phyloP scores from a whole-genome alignment of 2,797 vertebrate species.

The Macroramphosus scolopax region DNA sequence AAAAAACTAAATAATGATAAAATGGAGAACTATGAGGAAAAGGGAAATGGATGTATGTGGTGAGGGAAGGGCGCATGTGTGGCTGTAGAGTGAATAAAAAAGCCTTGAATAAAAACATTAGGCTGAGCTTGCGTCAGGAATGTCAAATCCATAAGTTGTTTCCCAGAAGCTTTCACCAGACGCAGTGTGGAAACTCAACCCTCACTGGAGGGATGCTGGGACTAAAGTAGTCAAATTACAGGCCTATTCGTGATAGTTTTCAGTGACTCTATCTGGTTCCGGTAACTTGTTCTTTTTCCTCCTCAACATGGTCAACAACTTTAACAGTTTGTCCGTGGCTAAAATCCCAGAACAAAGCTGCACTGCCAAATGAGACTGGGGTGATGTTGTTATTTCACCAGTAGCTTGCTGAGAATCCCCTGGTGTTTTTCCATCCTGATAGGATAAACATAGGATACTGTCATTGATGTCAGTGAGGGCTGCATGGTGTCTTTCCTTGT shows the following conservation, averaged over 20 bases:
- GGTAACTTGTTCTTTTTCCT: slow-evolving; percentile 45
- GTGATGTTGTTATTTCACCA: slow-evolving; percentile 62
- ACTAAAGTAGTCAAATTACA: slow-evolving; percentile 66
- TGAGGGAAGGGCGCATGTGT: slow-evolving; percentile 17
- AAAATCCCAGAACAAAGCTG: slow-evolving; percentile 44
- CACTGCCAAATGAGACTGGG: slow-evolving; percentile 48
- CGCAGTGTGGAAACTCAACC: slow-evolving; percentile 70
- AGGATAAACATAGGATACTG: slow-evolving; percentile 68
- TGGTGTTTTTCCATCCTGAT: slow-evolving; percentile 53
- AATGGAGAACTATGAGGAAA: no score
- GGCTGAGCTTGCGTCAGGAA: slow-evolving; percentile 55
- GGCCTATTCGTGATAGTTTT: slow-evolving; percentile 53
- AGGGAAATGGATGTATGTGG: slow-evolving; percentile 18
- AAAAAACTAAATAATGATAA: no score
- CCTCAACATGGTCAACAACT: slow-evolving; percentile 25
- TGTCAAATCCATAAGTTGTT: slow-evolving; percentile 57
- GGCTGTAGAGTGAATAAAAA: slow-evolving; percentile 20
- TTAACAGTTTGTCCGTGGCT: slow-evolving; percentile 47
- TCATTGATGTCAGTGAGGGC: slow-evolving; percentile 62
- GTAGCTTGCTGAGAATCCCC: slow-evolving; percentile 31
- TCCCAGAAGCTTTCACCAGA: slow-evolving; percentile 69
- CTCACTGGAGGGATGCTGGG: slow-evolving; percentile 43
- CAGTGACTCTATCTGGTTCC: slow-evolving; percentile 58
- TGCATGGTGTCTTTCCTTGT: slow-evolving; percentile 43
- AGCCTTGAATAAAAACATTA: slow-evolving; percentile 39